Conservation (phyloP, 2,113 vertebrate species). For the Gallinago undulata region DNA sequence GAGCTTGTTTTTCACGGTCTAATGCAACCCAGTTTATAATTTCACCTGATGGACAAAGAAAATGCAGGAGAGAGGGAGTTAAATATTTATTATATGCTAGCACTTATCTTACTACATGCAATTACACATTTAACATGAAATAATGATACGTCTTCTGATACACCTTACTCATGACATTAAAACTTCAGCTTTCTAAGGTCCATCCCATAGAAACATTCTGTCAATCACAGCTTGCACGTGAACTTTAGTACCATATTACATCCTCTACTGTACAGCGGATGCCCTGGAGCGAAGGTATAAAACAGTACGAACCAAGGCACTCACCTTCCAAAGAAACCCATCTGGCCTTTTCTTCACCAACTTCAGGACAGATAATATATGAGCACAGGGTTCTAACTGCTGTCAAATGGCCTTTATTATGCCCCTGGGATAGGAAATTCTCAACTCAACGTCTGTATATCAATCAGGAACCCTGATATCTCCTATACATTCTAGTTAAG, state of each 20-base stretch:
- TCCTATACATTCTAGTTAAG: neutral
- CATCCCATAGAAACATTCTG: neutral
- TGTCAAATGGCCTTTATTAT: neutral
- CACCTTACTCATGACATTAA: neutral
- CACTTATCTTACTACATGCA: neutral
- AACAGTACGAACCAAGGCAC: neutral
- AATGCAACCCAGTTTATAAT: conserved; percentile 86
- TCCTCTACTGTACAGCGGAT: neutral
- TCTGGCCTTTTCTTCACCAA: neutral
- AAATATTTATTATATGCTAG: no score
- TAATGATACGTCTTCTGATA: neutral
- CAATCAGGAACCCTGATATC: neutral
- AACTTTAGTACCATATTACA: neutral
- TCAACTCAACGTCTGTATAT: neutral
- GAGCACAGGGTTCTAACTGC: neutral
- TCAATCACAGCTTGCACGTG: neutral
- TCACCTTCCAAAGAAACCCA: neutral
- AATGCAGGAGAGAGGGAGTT: neutral
- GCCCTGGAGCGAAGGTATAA: neutral
- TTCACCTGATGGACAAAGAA: conserved; percentile 78
- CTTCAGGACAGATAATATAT: neutral
- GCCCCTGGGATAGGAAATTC: neutral
- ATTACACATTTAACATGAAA: neutral
- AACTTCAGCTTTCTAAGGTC: neutral
- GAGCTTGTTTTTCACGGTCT: conserved; percentile 80